A percentile compares a stretch with the other conserved stretches of the same genome.
Conservation (phyloP, 2,113 vertebrate genomes). For the Sceloporus undulatus region DNA sequence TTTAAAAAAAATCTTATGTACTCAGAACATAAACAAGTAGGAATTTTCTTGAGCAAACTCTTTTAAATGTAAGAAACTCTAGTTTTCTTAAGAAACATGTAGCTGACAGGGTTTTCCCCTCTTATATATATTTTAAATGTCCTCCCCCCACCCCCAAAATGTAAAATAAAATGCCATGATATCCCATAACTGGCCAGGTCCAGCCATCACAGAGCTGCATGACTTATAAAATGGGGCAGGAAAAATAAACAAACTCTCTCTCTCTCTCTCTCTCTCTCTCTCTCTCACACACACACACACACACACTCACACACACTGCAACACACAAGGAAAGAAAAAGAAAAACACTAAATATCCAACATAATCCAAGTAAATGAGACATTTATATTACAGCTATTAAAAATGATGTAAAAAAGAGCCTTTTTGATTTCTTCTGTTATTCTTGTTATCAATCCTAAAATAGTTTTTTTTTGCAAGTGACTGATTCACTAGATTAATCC, state of each 20-base stretch:
- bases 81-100: slow-evolving; percentile 72
- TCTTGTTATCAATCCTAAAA: slow-evolving; percentile 66
- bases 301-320: slow-evolving; percentile 14
- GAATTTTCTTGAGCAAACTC: slow-evolving; percentile 79
- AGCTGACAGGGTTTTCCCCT: slow-evolving; percentile 55
- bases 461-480: slow-evolving; percentile 55
- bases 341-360: slow-evolving; percentile 63
- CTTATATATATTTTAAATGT: slow-evolving; percentile 37
- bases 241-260: background rate
- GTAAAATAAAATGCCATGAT: slow-evolving; percentile 75
- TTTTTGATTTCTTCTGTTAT: slow-evolving; percentile 58
- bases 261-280: too few species aligned
- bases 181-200: slow-evolving; percentile 73
- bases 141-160: slow-evolving; percentile 57
- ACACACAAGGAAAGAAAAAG: background rate
- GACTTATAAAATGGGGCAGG: slow-evolving; percentile 56
- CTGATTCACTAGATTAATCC: slow-evolving; percentile 69
- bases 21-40: slow-evolving; percentile 83
- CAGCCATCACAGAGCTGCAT: slow-evolving; percentile 71
- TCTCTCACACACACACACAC: background rate
- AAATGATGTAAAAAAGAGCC: slow-evolving; percentile 54
- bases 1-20: slow-evolving; percentile 75
- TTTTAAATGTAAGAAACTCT: slow-evolving; percentile 76
- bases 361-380: slow-evolving; percentile 68
- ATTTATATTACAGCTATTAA: slow-evolving; percentile 69